Evolutionary conservation across 2,888 invertebrate genomes (phyloP).

Genomic region (Fissipunctia ypsillon): DNA sequence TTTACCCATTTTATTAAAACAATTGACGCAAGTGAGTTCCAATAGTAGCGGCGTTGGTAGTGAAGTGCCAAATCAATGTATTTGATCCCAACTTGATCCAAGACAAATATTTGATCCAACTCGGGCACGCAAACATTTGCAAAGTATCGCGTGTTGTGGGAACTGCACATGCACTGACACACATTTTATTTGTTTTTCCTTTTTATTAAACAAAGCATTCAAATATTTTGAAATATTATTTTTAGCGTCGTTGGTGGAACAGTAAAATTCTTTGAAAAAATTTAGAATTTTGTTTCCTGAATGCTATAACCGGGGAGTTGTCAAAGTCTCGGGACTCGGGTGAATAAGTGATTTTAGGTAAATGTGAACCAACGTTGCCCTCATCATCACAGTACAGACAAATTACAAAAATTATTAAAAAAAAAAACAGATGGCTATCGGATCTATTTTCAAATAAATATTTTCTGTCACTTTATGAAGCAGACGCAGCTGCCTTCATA

Average conservation of each 20-base stretch:
- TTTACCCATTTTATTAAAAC: neutral
- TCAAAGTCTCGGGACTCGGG: neutral
- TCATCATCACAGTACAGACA: neutral
- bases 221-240: conserved; percentile 13
- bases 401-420: no score
- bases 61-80: conserved; percentile 77
- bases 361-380: neutral
- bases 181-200: conserved; percentile 6
- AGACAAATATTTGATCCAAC: conserved; percentile 76
- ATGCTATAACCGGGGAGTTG: neutral
- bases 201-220: neutral
- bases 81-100: conserved; percentile 77
- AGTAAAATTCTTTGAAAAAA: neutral
- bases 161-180: conserved; percentile 63
- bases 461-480: neutral
- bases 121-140: conserved; percentile 78
- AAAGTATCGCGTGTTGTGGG: conserved; percentile 72
- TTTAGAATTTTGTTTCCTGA: neutral
- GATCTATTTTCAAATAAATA: neutral
- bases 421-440: no score
- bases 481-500: neutral
- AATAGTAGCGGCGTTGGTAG: conserved; percentile 50
- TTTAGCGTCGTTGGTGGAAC: neutral
- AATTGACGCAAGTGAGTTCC: conserved; percentile 32
- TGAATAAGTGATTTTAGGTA: neutral